Conservation (phyloP, 2,797 vertebrate genomes). For the Tokudaia tokunoshimensis region DNA sequence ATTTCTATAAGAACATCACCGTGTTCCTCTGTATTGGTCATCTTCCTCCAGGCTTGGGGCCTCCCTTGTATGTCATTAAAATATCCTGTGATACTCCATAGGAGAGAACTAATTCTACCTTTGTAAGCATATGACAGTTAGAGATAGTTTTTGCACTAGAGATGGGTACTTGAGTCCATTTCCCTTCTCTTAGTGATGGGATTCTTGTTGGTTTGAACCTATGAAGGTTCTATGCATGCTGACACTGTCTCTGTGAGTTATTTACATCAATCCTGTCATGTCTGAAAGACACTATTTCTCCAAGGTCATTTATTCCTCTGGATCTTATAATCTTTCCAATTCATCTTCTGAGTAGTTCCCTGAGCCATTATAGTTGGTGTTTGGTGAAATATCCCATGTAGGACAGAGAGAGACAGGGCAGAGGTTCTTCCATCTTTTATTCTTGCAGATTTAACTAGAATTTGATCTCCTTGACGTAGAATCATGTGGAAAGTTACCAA, state of each 20-base stretch:
- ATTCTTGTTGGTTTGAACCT: not conserved
- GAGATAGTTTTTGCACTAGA: not conserved
- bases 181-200: too few species aligned
- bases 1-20: not conserved
- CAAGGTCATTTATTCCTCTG: too few species aligned
- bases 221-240: not conserved
- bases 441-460: not conserved
- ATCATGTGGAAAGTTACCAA: too few species aligned
- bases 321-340: too few species aligned
- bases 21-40: not conserved
- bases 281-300: not conserved
- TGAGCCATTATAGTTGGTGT: not conserved
- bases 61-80: not conserved
- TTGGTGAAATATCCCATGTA: not conserved
- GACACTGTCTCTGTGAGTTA: not conserved
- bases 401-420: not conserved
- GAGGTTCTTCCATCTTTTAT: not conserved
- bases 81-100: too few species aligned
- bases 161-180: not conserved
- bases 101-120: too few species aligned
- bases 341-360: not conserved
- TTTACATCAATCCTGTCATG: too few species aligned
- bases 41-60: not conserved
- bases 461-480: not conserved
- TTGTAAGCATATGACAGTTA: too few species aligned